Evolutionary conservation across 2,113 vertebrate genomes (phyloP), one percentile per base, ranked within the genome.

Genomic region (Myiopsitta monachus): DNA sequence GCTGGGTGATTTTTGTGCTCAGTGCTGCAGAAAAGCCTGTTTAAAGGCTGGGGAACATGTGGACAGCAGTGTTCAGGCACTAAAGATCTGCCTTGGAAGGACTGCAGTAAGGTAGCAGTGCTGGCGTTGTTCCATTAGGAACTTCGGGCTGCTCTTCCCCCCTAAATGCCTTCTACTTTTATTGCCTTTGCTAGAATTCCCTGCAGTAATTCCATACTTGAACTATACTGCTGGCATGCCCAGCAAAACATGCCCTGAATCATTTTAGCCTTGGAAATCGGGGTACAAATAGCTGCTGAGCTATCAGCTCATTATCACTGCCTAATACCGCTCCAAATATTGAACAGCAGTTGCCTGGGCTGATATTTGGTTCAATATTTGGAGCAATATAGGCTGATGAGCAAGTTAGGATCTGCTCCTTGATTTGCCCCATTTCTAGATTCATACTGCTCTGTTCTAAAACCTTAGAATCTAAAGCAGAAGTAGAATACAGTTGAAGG

Each of bases 141-240:
- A 22, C 54, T 88, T 62, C 18, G 23, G 70, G 17, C 57, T 69
- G 9, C n/a, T 69, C 21, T 61, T 61, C 41, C 62, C 39, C 36
- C 7, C 3, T 16, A 28, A 46, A 36, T 10, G 6, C 28, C 12
- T 69, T n/a, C 2, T 11, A 3, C 11, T 83, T 86, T 0, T 1
- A 9, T 93, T 88, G 54, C 22, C 38, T 33, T 4, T 27, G 57
- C 51, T 57, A 9, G 30, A 57, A 39, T 62, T 74, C 77, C 61
- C 59, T 74, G 75, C 61, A 55, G 18, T 11, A 47, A 21, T 22
- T 51, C 75, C 14, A 0, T 9, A 7, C 38, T 31, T 16, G 10
- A 66, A 1, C 30, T n/a, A 23, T 10, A 0, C 11, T 33, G 41
- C 74, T 57, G 44, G 18, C 55, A 9, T 9, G 26, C 46, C 31